Base-by-base conservation (phyloP, 2,797 vertebrate species). In the Pteropus rufus region DNA sequence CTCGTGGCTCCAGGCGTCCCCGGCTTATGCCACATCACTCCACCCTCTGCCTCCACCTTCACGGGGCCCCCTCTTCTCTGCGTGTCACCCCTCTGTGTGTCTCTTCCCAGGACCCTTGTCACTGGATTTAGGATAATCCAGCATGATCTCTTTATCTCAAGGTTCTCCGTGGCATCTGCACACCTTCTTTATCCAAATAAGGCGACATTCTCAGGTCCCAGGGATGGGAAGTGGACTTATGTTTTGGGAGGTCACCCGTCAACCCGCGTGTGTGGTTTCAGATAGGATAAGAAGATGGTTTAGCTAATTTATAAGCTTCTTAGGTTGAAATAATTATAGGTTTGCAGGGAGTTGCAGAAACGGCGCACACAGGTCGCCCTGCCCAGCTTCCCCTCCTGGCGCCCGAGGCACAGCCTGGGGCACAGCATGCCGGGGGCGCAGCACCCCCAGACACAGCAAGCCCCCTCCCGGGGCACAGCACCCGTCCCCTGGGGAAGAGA, bases 221-320 rank as follows among this genome's bases (percentile, higher is more conserved):
- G 41, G 62, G 46, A 7, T 39, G 69, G 36, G n/a, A 44, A 3
- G 0, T 2, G 24, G 12, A 12, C 3, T 0, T 34, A 5, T 0
- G 10, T 64, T 18, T 41, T 5, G 2, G 19, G 34, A 52, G 39
- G 21, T 19, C 44, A 0, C 41, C 39, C 0, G 10, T 34, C 26
- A 12, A 16, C 44, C 79, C 26, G 1, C 12, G 14, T 36, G 36
- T 36, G 36, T 36, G 36, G 36, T 36, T 36, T 36, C 36, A 36
- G 36, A 36, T 60, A 11, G 15, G 21, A 3, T 5, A 21, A 29
- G 52, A 56, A 46, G 26, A 5, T 31, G 82, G 49, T 3, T 73
- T 52, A 39, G n/a, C n/a, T 54, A 23, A 26, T 14, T 11, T 15
- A 7, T 39, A 56, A 23, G 52, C 7, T 8, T 49, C 31, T 54